These are phyloP conservation scores for Hemicentrotus pulcherrimus DNA, from an alignment of 35 echinoderm and acorn worm genomes.

Conservation along the genomic window DNA sequence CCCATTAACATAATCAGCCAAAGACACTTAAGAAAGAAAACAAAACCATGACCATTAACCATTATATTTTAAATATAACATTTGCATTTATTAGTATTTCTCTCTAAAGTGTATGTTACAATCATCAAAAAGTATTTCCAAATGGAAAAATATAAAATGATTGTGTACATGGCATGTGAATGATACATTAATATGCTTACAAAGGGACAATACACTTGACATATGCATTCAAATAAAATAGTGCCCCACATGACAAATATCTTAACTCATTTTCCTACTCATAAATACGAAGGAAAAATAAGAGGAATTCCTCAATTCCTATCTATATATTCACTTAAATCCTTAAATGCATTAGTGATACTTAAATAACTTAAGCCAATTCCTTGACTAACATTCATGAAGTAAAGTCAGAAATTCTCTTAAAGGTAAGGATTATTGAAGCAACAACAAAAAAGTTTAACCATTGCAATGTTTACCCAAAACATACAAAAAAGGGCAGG, in stretches of 20 bases:
- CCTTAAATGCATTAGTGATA: no score
- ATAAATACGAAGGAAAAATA: not conserved
- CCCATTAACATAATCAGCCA: no score
- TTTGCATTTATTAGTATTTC: constrained; percentile 20
- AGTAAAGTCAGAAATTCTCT: no score
- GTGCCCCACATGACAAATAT: not conserved
- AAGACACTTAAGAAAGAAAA: not conserved
- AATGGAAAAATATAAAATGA: constrained; percentile 6
- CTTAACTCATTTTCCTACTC: not conserved
- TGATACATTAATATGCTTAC: not conserved
- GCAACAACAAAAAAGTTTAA: no score
- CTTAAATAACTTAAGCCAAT: no score
- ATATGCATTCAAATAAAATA: not conserved
- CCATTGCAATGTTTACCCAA: not conserved
- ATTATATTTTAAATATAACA: constrained; percentile 15
- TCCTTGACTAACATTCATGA: no score
- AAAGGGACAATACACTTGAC: not conserved
- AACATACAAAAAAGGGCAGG: not conserved
- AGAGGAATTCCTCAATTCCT: no score
- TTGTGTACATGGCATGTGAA: not conserved
- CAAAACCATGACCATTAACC: not conserved
- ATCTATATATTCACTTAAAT: no score
- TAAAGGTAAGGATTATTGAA: no score
- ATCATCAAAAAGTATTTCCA: constrained; percentile 3
- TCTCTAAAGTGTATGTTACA: constrained; percentile 13